A percentile compares a stretch with the other conserved stretches of the same genome.
Conservation (phyloP, 1,140 invertebrate species). For the Globodera ellingtonae region DNA sequence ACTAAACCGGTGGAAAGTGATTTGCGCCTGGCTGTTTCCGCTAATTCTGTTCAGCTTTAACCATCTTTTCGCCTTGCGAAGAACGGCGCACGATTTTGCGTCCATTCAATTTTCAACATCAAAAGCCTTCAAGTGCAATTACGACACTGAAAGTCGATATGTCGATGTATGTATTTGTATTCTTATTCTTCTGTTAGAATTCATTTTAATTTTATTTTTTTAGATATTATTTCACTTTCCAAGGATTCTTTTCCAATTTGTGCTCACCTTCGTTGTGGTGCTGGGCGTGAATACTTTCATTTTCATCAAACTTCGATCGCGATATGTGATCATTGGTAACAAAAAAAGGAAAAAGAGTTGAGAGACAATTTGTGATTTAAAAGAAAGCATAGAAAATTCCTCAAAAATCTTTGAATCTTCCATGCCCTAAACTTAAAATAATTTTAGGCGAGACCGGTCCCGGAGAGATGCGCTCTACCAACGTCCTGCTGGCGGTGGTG, state of each 20-base stretch:
- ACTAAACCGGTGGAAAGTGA: not conserved
- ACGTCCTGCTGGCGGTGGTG: not conserved
- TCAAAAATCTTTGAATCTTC: not conserved
- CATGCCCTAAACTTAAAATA: no score
- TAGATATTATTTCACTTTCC: not conserved
- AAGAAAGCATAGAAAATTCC: no score
- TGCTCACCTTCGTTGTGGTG: slow-evolving; percentile 6
- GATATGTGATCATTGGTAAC: not conserved
- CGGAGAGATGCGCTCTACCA: not conserved
- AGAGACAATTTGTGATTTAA: not conserved
- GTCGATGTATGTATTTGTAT: not conserved
- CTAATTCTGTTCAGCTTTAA: not conserved
- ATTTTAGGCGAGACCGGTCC: not conserved
- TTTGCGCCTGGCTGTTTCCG: not conserved
- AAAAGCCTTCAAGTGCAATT: not conserved
- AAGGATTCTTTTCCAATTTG: not conserved
- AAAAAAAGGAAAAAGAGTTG: not conserved
- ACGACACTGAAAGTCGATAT: not conserved
- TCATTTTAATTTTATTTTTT: not conserved
- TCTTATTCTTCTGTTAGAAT: not conserved
- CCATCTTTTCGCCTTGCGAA: not conserved
- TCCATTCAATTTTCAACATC: not conserved
- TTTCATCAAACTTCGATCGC: not conserved
- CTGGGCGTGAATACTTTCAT: not conserved
- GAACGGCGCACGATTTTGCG: not conserved